Evolutionary conservation across 2,888 invertebrate genomes (phyloP), one percentile per base, ranked within the genome.

Genomic region (Oxyteleia sp.): DNA sequence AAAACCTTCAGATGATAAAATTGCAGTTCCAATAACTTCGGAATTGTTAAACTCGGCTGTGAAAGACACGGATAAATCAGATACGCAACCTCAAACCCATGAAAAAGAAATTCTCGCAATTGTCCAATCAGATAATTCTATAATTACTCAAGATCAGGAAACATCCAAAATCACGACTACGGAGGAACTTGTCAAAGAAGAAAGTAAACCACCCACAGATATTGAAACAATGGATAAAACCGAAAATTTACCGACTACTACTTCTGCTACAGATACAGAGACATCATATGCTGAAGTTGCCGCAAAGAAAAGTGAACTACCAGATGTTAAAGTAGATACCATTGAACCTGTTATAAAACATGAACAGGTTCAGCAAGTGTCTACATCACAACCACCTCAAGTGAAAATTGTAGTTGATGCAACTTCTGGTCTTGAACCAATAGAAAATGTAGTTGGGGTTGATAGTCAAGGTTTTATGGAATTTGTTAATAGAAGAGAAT

Each of bases 391-490:
- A 26, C 11, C 71, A 7, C 74, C 87, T 23, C 88, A 88, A 32
- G 87, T 93, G 8, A 90, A 91, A 74, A 92, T 93, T 51, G 61
- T 86, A 3, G 90, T 90, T 7, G 90, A 92, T 32, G 86, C 91
- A 53, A 87, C 90, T 43, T 88, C 89, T 5, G 88, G 90, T 82
- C 82, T 86, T 10, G 89, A 90, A 20, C 89, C 91, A 0, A 89
- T 91, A 29, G 92, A 92, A 84, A 89, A 90, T 72, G 68, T 92
- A 63, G 88, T 89, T 20, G 88, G 90, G 66, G 89, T 90, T 26
- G 94, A 93, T 81, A 88, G 92, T 11, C 93, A 94, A 85, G 94
- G 94, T 55, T 94, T 94, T 86, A 92, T 94, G 76, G 94, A 94
- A 89, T 93, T 92, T 64, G 88, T 94, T 5, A 94, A 94, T 16